Evolutionary conservation across 2,113 vertebrate species (phyloP), one percentile per base, ranked within the genome.

Genomic region (Pelusios castaneus): DNA sequence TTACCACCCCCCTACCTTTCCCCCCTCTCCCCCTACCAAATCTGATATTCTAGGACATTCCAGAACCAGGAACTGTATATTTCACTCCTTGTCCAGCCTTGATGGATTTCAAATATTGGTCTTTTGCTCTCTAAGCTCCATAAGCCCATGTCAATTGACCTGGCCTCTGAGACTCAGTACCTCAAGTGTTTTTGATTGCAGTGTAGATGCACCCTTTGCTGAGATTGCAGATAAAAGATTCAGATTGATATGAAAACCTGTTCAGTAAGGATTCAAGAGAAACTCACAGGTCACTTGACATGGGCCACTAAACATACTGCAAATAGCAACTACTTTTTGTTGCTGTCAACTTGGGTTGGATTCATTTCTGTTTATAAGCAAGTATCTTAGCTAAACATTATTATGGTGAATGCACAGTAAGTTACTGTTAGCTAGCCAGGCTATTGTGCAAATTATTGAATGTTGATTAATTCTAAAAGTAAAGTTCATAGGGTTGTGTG

Each of bases 301-400:
- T 0, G 51, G 29, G 45, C 31, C 73, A 89, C 11, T 76, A 82
- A 92, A 54, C 16, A 91, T 25, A 85, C 2, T 76, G 41, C 21
- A 90, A 79, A 54, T 51, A 63, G 41, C 79, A 93, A 22, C 10
- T 70, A 1, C n/a, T 75, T 91, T 81, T 56, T 43, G 85, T 63
- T 19, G 70, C 3, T 60, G 56, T 17, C 63, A 87, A 10, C 7
- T 38, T 70, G 31, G 45, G 60, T 41, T 75, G 13, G 16, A 87
- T 87, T 52, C 84, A 92, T 60, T 83, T 89, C 51, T 3, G 84
- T 55, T 91, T 91, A 84, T 88, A 93, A 82, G 1, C 47, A 91
- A 49, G 2, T 55, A 63, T 54, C 84, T 87, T 79, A 89, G 76
- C 79, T 73, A 91, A 94, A 93, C 87, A 70, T 55, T 47, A 27